Percentiles rank a stretch among this genome's conserved stretches.
phyloP scores from a whole-genome alignment of 1,140 invertebrate genomes.

The Ceratosolen fusciceps region DNA sequence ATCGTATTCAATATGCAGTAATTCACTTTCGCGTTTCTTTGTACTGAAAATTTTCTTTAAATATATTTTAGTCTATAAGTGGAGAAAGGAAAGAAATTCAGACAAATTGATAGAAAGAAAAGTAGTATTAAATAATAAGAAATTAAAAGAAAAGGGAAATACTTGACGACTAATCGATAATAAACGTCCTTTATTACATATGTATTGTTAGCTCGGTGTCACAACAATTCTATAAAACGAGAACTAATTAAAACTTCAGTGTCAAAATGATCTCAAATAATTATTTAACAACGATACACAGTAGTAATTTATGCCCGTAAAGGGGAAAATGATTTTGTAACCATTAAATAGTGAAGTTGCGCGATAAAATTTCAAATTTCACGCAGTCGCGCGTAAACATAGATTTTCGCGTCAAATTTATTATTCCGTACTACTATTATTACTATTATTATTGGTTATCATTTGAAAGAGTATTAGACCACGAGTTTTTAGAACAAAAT shows the following conservation, averaged over 20 bases:
- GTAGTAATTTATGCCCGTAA: background rate
- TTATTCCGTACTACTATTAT: background rate
- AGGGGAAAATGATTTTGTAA: slow-evolving; percentile 1
- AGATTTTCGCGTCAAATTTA: background rate
- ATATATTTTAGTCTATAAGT: too few relatives aligned
- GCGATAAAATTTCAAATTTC: slow-evolving; percentile 8
- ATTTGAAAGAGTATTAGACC: background rate
- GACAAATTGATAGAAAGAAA: background rate
- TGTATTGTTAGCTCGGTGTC: background rate
- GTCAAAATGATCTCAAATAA: slow-evolving; percentile 35
- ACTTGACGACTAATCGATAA: slow-evolving; percentile 32
- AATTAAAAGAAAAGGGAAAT: background rate
- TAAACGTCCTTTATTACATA: slow-evolving; percentile 38
- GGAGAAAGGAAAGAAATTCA: background rate
- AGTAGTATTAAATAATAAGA: background rate
- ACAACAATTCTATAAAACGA: background rate
- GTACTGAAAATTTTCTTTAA: too few relatives aligned
- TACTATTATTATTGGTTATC: background rate
- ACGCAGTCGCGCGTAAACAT: background rate
- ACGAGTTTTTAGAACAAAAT: background rate
- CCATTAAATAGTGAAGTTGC: background rate
- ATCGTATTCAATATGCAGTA: too few relatives aligned
- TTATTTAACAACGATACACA: background rate
- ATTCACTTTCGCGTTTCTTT: too few relatives aligned
- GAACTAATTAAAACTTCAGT: slow-evolving; percentile 14